A percentile compares a stretch with the other conserved stretches of the same genome.
Evolutionary conservation across 2,113 vertebrate genomes (phyloP).

Genomic region (Donacobius atricapilla): DNA sequence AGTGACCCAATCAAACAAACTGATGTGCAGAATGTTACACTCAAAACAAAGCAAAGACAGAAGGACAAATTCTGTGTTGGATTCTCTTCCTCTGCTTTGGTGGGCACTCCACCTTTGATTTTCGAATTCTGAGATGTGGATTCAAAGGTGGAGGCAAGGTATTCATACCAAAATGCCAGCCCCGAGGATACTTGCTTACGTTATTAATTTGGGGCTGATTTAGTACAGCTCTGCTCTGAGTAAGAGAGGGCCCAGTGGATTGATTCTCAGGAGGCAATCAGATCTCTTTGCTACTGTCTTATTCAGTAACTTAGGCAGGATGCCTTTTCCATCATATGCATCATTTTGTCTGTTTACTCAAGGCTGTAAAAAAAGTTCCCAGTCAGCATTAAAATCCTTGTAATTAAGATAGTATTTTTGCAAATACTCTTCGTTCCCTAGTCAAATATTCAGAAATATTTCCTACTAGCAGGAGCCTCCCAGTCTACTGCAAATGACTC

Average conservation of each 20-base stretch:
- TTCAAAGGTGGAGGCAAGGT: not conserved
- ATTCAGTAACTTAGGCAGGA: not conserved
- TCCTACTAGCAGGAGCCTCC: not conserved
- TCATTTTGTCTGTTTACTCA: not conserved
- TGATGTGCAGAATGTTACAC: not conserved
- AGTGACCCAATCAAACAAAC: constrained; percentile 20
- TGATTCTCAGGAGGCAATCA: rapidly evolving
- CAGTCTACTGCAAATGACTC: not conserved
- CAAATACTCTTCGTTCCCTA: not conserved
- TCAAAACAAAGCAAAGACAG: not conserved
- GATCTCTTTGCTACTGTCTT: not conserved
- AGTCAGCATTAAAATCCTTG: not conserved
- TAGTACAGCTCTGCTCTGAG: not conserved
- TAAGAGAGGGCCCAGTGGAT: not conserved
- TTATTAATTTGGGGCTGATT: not conserved
- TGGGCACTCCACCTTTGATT: not conserved
- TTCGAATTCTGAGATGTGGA: not conserved
- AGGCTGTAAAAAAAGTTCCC: not conserved
- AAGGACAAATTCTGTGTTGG: not conserved
- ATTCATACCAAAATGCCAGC: rapidly evolving
- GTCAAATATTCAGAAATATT: not conserved
- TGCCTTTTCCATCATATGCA: not conserved
- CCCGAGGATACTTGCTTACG: not conserved
- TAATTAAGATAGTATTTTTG: not conserved
- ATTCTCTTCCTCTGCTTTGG: not conserved